Conservation (phyloP, 2,888 invertebrate species). For the Drosophila picticornis region DNA sequence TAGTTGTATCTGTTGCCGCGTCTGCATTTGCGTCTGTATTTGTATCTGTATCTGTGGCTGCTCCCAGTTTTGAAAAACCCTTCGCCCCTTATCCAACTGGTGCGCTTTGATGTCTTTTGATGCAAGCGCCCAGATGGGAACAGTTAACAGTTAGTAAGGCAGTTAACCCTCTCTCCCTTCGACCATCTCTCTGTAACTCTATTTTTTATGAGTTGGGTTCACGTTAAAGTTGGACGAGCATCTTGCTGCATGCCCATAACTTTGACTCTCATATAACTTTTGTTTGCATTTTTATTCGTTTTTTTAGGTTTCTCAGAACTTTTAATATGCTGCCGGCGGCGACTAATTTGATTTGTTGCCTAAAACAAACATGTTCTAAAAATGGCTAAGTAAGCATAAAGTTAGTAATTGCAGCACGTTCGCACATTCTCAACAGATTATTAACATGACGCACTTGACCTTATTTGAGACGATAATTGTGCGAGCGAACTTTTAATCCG, state of each 20-base stretch:
- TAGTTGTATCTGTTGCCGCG: slow-evolving; percentile 30
- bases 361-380: slow-evolving; percentile 19
- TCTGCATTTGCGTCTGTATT: slow-evolving; percentile 31
- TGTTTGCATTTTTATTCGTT: slow-evolving; percentile 72
- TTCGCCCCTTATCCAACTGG: slow-evolving; percentile 25
- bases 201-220: slow-evolving; percentile 61
- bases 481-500: neutral
- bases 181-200: slow-evolving; percentile 22
- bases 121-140: slow-evolving; percentile 64
- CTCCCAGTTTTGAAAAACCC: slow-evolving; percentile 30
- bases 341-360: slow-evolving; percentile 48
- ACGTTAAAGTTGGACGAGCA: slow-evolving; percentile 29
- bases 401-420: slow-evolving; percentile 16
- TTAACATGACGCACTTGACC: slow-evolving; percentile 37
- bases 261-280: slow-evolving; percentile 63
- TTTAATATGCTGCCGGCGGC: slow-evolving; percentile 26
- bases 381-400: slow-evolving; percentile 19
- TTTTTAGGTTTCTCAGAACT: slow-evolving; percentile 42
- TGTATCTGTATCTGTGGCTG: slow-evolving; percentile 42
- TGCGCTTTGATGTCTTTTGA: slow-evolving; percentile 71
- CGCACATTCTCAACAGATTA: slow-evolving; percentile 8
- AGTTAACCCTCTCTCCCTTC: slow-evolving; percentile 33
- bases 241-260: slow-evolving; percentile 62
- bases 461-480: slow-evolving; percentile 6
- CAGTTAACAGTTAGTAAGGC: slow-evolving; percentile 54